These are phyloP conservation scores for Oreochromis tanganicae DNA, from an alignment of 2,113 vertebrate genomes.

Conservation along the genomic window DNA sequence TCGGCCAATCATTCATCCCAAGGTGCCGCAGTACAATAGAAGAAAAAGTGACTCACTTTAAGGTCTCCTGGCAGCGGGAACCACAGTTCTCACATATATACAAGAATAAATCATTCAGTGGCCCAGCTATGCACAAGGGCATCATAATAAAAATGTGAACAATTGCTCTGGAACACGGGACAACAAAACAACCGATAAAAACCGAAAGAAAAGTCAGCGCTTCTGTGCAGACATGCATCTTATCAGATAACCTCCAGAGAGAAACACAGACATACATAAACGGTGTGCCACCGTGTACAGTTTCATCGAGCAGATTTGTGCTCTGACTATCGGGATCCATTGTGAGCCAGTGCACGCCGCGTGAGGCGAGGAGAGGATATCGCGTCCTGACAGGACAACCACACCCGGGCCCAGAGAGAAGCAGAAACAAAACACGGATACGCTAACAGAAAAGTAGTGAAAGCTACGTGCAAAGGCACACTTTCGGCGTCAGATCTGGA, in stretches of 20 bases:
- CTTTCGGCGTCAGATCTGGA: neutral
- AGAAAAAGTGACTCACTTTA: constrained; percentile 22
- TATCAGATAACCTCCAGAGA: constrained; percentile 41
- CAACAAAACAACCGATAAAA: neutral
- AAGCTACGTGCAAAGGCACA: neutral
- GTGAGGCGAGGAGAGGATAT: constrained; percentile 18
- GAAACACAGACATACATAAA: neutral
- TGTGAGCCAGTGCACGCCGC: neutral
- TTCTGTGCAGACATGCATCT: neutral
- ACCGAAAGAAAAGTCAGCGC: neutral
- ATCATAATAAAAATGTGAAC: constrained; percentile 25
- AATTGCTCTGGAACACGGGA: neutral
- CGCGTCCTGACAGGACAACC: constrained; percentile 35
- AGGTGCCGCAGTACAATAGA: constrained; percentile 11
- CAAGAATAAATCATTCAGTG: constrained; percentile 47
- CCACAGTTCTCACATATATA: constrained; percentile 6
- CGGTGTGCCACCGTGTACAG: neutral
- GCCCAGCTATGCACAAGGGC: neutral
- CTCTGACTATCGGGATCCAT: neutral
- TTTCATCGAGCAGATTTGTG: neutral
- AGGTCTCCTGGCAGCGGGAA: neutral
- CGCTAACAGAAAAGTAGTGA: neutral
- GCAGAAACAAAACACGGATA: constrained; percentile 56
- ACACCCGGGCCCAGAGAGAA: constrained; percentile 35
- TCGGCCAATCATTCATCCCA: neutral